A percentile compares a stretch with the other conserved stretches of the same genome.
Conservation (phyloP, 1,140 invertebrate genomes). For the Stegodyphus mimosarum region DNA sequence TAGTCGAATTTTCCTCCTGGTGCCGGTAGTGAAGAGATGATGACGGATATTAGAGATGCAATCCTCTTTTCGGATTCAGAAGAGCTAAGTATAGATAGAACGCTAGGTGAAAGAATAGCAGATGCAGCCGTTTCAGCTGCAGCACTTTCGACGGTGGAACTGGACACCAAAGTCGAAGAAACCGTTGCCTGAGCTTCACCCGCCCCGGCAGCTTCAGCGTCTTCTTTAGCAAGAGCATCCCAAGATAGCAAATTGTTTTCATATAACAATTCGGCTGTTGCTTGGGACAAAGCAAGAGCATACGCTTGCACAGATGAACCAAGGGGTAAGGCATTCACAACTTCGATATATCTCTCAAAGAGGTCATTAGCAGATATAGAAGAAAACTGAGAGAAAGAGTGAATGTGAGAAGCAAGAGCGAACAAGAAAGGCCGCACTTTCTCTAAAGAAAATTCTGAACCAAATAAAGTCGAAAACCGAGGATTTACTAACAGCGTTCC, state of each 20-base stretch:
- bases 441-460: neutral
- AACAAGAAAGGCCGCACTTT: neutral
- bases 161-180: neutral
- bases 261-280: neutral
- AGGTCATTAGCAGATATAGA: neutral
- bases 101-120: neutral
- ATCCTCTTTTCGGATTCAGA: neutral
- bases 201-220: neutral
- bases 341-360: neutral
- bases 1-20: neutral
- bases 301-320: neutral
- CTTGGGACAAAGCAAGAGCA: neutral
- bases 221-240: neutral
- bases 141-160: neutral
- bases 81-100: neutral
- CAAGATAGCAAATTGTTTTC: neutral
- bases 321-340: neutral
- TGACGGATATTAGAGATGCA: neutral
- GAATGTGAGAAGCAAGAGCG: neutral
- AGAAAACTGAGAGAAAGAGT: neutral
- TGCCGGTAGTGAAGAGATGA: neutral
- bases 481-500: neutral
- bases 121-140: neutral
- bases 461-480: neutral
- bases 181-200: neutral